phyloP scores from a whole-genome alignment of 2,113 vertebrate genomes.

The Cyanistes caeruleus region DNA sequence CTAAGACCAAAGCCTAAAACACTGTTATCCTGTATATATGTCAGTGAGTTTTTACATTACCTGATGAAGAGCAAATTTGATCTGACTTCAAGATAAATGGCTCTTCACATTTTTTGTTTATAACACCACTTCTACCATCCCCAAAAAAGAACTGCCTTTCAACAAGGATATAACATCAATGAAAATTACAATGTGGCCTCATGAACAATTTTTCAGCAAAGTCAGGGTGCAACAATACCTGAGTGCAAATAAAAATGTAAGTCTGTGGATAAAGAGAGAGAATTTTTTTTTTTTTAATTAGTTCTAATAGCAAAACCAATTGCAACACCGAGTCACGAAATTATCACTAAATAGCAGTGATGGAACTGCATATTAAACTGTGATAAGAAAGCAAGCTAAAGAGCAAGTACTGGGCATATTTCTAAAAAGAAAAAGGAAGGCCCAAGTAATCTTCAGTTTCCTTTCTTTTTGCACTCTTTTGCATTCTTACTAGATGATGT shows the following conservation, averaged over 20 bases:
- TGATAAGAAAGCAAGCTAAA: neutral
- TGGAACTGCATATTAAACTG: neutral
- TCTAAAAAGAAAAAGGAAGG: neutral
- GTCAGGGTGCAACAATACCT: neutral
- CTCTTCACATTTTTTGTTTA: neutral
- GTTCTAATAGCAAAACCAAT: neutral
- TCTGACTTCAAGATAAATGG: neutral
- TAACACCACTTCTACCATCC: neutral
- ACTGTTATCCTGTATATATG: neutral
- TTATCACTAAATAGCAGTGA: neutral
- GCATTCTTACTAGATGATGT: conserved; percentile 27
- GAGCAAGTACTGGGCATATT: neutral
- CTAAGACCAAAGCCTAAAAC: neutral
- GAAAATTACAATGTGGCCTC: neutral
- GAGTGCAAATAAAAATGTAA: neutral
- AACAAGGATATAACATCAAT: neutral
- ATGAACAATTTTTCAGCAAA: neutral
- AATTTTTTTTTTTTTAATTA: neutral
- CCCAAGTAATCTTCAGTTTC: neutral
- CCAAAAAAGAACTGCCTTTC: neutral
- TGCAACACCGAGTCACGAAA: neutral
- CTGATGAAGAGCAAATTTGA: neutral
- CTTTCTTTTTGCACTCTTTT: conserved; percentile 9
- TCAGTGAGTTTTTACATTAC: neutral
- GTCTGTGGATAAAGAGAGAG: neutral